phyloP scores from a whole-genome alignment of 2,888 invertebrate genomes.

The Hypsopygia costalis region DNA sequence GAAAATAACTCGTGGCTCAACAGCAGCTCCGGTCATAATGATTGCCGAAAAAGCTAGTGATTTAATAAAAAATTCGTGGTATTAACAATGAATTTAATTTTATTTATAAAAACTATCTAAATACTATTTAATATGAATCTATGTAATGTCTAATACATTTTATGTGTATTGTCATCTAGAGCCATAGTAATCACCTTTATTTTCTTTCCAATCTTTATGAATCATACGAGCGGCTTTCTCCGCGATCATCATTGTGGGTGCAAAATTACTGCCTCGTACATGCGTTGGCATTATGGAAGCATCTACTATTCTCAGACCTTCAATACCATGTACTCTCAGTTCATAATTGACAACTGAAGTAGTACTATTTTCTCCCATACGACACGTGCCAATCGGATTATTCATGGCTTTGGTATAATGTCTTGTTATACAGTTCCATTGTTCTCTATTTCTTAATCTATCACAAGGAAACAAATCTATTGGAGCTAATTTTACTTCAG shows the following conservation, averaged over 20 bases:
- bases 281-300: slow-evolving; percentile 73
- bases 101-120: slow-evolving; percentile 7
- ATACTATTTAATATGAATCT: slow-evolving; percentile 7
- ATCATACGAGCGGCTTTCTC: slow-evolving; percentile 68
- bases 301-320: slow-evolving; percentile 66
- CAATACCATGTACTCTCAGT: slow-evolving; percentile 63
- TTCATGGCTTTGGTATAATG: slow-evolving; percentile 71
- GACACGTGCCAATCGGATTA: slow-evolving; percentile 70
- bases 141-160: no score
- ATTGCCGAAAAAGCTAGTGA: slow-evolving; percentile 75
- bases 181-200: slow-evolving; percentile 50
- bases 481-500: slow-evolving; percentile 66
- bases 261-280: slow-evolving; percentile 59
- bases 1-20: slow-evolving; percentile 66
- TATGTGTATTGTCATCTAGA: slow-evolving; percentile 29
- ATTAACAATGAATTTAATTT: slow-evolving; percentile 51
- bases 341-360: slow-evolving; percentile 65
- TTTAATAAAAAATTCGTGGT: slow-evolving; percentile 70
- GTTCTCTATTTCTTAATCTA: slow-evolving; percentile 61
- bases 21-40: slow-evolving; percentile 71
- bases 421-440: slow-evolving; percentile 72
- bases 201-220: slow-evolving; percentile 69
- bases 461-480: slow-evolving; percentile 71
- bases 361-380: slow-evolving; percentile 65
- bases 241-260: slow-evolving; percentile 71